phyloP scores from a whole-genome alignment of 1,140 invertebrate genomes.

The Ericerus pela region DNA sequence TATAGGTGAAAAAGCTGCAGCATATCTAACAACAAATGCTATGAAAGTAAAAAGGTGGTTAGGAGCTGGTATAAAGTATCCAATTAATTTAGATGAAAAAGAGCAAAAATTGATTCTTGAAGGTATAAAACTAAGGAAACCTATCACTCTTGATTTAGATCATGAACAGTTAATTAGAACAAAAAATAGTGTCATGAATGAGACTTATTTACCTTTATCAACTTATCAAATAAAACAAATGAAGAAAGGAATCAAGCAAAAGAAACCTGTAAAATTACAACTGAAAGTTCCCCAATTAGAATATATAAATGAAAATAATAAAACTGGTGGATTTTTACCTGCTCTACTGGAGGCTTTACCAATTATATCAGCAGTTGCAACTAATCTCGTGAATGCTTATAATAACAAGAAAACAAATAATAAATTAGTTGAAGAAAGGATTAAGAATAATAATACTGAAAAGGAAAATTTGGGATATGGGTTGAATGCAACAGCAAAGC shows the following conservation, averaged over 20 bases:
- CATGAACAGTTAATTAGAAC: not conserved
- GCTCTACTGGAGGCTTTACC: too few relatives aligned
- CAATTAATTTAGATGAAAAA: not conserved
- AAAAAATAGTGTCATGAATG: not conserved
- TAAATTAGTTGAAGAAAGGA: not conserved
- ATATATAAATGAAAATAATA: too few relatives aligned
- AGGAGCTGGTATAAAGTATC: constrained; percentile 23
- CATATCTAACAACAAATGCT: constrained; percentile 23
- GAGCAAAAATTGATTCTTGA: not conserved
- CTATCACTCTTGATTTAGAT: not conserved
- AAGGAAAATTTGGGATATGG: not conserved
- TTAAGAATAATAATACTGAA: not conserved
- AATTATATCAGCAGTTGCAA: not conserved
- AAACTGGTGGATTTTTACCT: too few relatives aligned
- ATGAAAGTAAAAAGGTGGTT: constrained; percentile 28
- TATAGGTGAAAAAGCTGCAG: constrained; percentile 28
- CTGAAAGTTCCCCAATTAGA: too few relatives aligned
- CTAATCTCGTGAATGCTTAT: not conserved
- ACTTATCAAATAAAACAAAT: not conserved
- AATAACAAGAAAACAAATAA: not conserved
- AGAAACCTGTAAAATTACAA: not conserved
- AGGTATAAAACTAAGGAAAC: not conserved
- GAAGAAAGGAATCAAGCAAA: not conserved
- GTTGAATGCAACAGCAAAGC: not conserved
- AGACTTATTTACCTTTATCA: not conserved